Evolutionary conservation across 2,797 vertebrate genomes (phyloP), one percentile per base, ranked within the genome.

Genomic region (Melanotaenia nigrans): DNA sequence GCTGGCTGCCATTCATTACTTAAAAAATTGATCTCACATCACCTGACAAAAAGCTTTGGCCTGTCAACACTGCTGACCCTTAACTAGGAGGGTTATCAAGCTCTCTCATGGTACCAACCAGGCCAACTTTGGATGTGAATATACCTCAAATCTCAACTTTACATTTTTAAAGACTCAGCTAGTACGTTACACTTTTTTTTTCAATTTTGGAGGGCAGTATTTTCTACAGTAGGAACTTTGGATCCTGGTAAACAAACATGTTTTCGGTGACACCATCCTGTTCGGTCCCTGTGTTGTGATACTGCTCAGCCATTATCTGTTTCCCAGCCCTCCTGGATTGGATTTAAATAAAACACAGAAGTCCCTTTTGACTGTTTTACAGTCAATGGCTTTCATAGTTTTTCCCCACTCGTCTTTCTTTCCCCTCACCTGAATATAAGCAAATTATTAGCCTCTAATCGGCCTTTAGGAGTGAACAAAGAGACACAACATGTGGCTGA

Each of bases 11-110:
- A 64, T 53, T 81, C 76, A 38, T 54, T 71, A 55, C 40, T 42
- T 59, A 35, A 62, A 80, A 78, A 60, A 66, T 72, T 56, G 65
- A 76, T 84, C 85, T 75, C 70, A 60, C 77, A 68, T 82, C 92
- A n/a, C n/a, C 67, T 83, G 70, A 85, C 65, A 74, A 64, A 87
- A 58, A 83, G 71, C 73, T 78, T 73, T 65, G 53, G 5, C 28
- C 69, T 65, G 63, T 73, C 62, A 60, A 65, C 33, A 35, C 51
- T 36, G 0, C 64, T 83, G 77, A 85, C 63, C 77, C 67, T 38
- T 18, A 42, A 55, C 55, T 65, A 36, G 61, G 47, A 18, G 24
- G 55, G 49, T n/a, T 45, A 1, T 8, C 22, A 24, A 35, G 32
- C 22, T n/a, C 58, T 66, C 30, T 49, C 30, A 18, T 0, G 13